Base-by-base conservation (phyloP, 1,140 invertebrate genomes). In the Reticulitermes speratus region DNA sequence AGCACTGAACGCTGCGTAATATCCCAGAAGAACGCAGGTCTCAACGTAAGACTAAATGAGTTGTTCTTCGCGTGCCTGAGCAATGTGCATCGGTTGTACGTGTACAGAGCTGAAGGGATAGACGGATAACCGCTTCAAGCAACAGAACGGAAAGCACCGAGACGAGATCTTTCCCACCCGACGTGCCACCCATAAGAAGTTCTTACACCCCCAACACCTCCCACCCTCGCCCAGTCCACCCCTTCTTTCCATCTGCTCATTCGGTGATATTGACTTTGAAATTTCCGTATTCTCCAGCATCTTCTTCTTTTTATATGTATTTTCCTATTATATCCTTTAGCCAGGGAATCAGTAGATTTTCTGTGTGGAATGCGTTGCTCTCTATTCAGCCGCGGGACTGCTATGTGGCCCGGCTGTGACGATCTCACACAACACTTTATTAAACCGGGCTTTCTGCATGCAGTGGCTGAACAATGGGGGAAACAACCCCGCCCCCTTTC, bases 261-360 rank as follows among this genome's bases (percentile, higher is more conserved):
- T 75, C 65, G 14, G 65, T n/a, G 65, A 30, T 75, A 75, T 75
- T 75, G 65, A 75, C 65, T 75, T 75, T 75, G 65, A 75, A 75
- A 75, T 75, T 75, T 75, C 65, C 65, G 65, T 75, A 75, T 75
- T 75, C 65, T 75, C n/a, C 65, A 30, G 25, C 65, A 65, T 65
- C 59, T 16, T 65, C 59, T 65, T 65, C 45, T 48, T 65, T 65
- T 65, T 65, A 65, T 65, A 65, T 65, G 59, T 75, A 30, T 75
- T 75, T 75, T 30, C n/a, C 65, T 75, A 75, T 75, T 75, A 75
- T 75, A 75, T 75, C 65, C 65, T 75, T 75, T 75, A 75, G 65
- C 65, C n/a, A 6, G 7, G 65, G 65, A 75, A 75, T 75, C 65
- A 75, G 65, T 75, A 30, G 65, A 75, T 6, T 75, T 75, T 75